Evolutionary conservation across 2,797 vertebrate genomes (phyloP).

Genomic region (Sebastes cheni): DNA sequence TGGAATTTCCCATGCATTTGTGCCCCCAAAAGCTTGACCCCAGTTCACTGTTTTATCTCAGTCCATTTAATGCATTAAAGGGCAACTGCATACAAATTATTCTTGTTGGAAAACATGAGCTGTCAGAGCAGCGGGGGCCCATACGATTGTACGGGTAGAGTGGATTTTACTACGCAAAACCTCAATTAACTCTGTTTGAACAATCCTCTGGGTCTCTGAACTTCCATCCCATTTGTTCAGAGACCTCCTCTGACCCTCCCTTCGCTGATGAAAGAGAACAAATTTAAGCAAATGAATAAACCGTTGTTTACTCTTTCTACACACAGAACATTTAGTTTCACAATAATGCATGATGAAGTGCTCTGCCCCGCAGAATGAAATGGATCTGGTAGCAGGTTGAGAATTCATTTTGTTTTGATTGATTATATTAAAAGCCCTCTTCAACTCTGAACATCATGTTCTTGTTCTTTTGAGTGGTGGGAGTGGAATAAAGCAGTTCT

Average conservation of each 20-base stretch:
- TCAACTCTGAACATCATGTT: constrained; percentile 42
- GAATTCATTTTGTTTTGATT: constrained; percentile 35
- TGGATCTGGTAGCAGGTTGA: constrained; percentile 25
- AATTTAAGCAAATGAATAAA: constrained; percentile 42
- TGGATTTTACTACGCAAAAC: constrained; percentile 38
- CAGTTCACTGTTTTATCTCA: constrained; percentile 51
- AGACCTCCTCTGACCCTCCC: constrained; percentile 46
- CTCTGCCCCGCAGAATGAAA: constrained; percentile 36
- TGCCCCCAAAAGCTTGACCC: constrained; percentile 50
- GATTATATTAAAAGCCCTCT: constrained; percentile 25
- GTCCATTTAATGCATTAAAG: constrained; percentile 65
- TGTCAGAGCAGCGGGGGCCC: constrained; percentile 28
- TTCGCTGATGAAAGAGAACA: constrained; percentile 10
- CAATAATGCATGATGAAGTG: constrained; percentile 32
- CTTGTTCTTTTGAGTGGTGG: constrained; percentile 1
- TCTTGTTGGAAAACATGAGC: constrained; percentile 55
- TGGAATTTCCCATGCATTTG: constrained; percentile 64
- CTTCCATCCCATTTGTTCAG: constrained; percentile 55
- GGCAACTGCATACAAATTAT: constrained; percentile 60
- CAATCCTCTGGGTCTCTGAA: constrained; percentile 36
- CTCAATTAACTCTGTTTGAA: constrained; percentile 46
- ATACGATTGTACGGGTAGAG: constrained; percentile 9
- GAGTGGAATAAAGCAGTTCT: constrained; percentile 15
- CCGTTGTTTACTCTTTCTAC: constrained; percentile 26
- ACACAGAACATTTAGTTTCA: constrained; percentile 38